phyloP scores from a whole-genome alignment of 2,888 invertebrate genomes.

The Yponomeuta malinellus region DNA sequence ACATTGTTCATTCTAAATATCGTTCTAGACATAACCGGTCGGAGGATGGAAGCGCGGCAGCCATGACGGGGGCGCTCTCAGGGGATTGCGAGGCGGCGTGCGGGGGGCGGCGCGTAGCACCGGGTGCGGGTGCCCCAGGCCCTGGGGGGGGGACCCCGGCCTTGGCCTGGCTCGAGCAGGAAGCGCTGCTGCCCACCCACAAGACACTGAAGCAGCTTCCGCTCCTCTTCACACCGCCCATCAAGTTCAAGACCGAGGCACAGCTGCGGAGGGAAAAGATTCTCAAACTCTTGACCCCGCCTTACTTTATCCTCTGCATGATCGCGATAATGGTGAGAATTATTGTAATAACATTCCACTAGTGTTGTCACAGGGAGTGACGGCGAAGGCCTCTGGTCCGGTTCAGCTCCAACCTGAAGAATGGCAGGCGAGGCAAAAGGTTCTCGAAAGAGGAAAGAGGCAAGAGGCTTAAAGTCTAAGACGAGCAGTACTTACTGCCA shows the following conservation, averaged over 20 bases:
- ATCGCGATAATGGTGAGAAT: slow-evolving; percentile 57
- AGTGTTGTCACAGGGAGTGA: too few relatives aligned
- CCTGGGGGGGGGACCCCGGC: slow-evolving; percentile 28
- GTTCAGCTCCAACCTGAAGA: neutral
- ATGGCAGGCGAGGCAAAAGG: too few relatives aligned
- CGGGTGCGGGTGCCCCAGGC: slow-evolving; percentile 27
- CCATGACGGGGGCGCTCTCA: neutral
- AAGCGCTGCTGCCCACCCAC: slow-evolving; percentile 40
- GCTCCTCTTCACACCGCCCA: slow-evolving; percentile 21
- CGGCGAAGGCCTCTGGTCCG: too few relatives aligned
- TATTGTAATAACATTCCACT: neutral
- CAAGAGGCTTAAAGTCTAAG: too few relatives aligned
- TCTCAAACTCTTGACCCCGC: slow-evolving; percentile 48
- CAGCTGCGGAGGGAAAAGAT: slow-evolving; percentile 53
- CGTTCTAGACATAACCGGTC: neutral
- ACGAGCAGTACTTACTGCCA: neutral
- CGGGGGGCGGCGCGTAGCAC: neutral
- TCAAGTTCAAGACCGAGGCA: slow-evolving; percentile 47
- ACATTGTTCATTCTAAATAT: neutral
- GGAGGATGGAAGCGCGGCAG: neutral
- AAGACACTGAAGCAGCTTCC: neutral
- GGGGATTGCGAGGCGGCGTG: neutral
- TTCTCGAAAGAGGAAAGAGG: too few relatives aligned
- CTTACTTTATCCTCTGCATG: slow-evolving; percentile 60
- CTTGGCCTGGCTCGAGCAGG: slow-evolving; percentile 51